Percentiles rank a stretch among this genome's conserved stretches.
These are phyloP conservation scores for Amblyjoppa proteus DNA, from an alignment of 2,888 invertebrate species.

Conservation along the genomic window DNA sequence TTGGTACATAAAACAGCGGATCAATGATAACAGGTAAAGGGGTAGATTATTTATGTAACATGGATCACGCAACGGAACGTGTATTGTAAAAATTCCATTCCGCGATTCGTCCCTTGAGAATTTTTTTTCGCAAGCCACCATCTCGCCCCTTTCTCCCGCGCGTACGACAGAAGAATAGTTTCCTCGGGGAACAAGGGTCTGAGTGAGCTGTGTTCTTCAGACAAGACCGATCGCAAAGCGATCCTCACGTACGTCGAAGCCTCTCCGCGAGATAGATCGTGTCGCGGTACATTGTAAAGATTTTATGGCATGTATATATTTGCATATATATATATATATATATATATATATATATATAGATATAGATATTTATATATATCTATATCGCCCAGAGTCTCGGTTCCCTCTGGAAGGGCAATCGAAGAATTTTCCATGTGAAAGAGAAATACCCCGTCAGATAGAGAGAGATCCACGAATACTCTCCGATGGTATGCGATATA, in stretches of 20 bases:
- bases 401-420: background rate
- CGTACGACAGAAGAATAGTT: background rate
- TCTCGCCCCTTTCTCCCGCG: background rate
- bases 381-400: background rate
- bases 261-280: constrained; percentile 12
- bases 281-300: constrained; percentile 22
- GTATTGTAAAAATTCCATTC: background rate
- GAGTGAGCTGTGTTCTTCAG: background rate
- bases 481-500: constrained; percentile 39
- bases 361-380: background rate
- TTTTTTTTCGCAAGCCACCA: background rate
- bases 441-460: background rate
- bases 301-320: constrained; percentile 30
- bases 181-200: background rate
- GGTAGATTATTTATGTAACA: too few relatives aligned
- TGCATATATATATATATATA: too few relatives aligned
- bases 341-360: background rate
- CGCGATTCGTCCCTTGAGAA: background rate
- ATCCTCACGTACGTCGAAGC: constrained; percentile 27
- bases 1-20: too few relatives aligned
- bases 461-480: constrained; percentile 23
- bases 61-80: background rate
- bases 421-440: constrained; percentile 50
- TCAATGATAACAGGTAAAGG: too few relatives aligned
- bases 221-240: constrained; percentile 25